These are phyloP conservation scores for Perccottus glenii DNA, from an alignment of 2,113 vertebrate genomes.

Conservation along the genomic window DNA sequence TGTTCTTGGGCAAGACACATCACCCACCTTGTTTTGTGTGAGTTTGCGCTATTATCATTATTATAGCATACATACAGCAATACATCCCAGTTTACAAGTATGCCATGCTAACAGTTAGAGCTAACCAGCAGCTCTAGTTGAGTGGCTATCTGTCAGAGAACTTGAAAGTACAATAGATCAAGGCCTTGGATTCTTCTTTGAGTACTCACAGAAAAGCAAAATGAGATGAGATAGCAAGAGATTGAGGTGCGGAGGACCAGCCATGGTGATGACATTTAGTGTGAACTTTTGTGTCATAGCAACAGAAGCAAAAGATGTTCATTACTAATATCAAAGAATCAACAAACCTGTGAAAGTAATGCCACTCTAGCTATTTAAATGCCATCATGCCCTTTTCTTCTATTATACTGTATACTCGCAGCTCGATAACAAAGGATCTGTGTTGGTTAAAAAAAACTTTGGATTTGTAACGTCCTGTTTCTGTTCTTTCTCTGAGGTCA, in stretches of 20 bases:
- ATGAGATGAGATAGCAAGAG: neutral
- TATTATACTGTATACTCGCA: constrained; percentile 9
- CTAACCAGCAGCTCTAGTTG: neutral
- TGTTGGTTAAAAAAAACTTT: constrained; percentile 1
- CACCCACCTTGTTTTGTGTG: too few species aligned
- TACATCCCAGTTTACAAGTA: too few species aligned
- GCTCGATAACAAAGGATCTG: neutral
- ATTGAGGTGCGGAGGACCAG: neutral
- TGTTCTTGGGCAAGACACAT: too few species aligned
- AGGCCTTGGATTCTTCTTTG: neutral
- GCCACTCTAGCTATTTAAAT: constrained; percentile 35
- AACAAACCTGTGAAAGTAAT: constrained; percentile 33
- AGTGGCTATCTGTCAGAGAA: neutral
- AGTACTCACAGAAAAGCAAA: neutral
- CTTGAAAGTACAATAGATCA: neutral
- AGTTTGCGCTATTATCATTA: too few species aligned
- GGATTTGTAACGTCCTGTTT: neutral
- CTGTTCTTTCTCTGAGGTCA: constrained; percentile 21
- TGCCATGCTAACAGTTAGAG: too few species aligned
- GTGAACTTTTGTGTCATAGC: constrained; percentile 47
- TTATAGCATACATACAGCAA: too few species aligned
- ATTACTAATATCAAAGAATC: constrained; percentile 32
- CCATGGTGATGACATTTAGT: constrained; percentile 42
- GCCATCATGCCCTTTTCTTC: constrained; percentile 30
- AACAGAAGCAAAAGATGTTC: constrained; percentile 15